Percentiles rank a stretch among this genome's conserved stretches.
Conservation (phyloP, 2,888 invertebrate genomes). For the Athetis lepigone region DNA sequence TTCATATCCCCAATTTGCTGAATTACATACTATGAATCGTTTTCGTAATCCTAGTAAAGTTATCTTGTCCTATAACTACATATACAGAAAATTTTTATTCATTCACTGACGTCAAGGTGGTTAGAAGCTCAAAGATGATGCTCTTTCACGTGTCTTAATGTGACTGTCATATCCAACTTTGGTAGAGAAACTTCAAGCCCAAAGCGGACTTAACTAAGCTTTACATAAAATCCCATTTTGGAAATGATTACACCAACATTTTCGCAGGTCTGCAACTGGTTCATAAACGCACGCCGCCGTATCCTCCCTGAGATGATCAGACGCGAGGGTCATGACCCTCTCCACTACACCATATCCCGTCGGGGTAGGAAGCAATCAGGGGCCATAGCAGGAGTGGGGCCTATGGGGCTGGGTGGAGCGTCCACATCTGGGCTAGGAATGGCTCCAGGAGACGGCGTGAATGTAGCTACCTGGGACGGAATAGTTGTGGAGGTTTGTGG, state of each 20-base stretch:
- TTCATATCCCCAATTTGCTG: not conserved
- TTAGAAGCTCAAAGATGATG: too few species aligned
- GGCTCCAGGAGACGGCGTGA: constrained; percentile 69
- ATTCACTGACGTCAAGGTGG: too few species aligned
- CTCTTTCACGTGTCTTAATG: too few species aligned
- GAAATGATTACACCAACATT: not conserved
- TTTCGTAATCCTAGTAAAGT: too few species aligned
- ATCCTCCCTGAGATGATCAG: constrained; percentile 98
- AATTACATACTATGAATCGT: too few species aligned
- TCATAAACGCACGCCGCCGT: constrained; percentile 97
- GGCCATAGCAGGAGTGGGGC: constrained; percentile 72
- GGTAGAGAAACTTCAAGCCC: too few species aligned
- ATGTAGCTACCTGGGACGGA: constrained; percentile 82
- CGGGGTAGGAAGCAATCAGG: constrained; percentile 94
- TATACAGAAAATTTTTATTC: too few species aligned
- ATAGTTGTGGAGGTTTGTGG: constrained; percentile 80
- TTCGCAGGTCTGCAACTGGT: constrained; percentile 96
- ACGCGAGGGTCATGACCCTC: constrained; percentile 96
- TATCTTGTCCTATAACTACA: too few species aligned
- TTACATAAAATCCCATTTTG: not conserved
- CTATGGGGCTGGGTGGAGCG: constrained; percentile 72
- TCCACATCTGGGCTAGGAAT: constrained; percentile 74
- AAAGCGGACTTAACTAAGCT: too few species aligned
- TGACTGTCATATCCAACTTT: too few species aligned
- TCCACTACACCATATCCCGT: constrained; percentile 97